Conservation (phyloP, 2,888 invertebrate species). For the Polydrusus tereticollis region DNA sequence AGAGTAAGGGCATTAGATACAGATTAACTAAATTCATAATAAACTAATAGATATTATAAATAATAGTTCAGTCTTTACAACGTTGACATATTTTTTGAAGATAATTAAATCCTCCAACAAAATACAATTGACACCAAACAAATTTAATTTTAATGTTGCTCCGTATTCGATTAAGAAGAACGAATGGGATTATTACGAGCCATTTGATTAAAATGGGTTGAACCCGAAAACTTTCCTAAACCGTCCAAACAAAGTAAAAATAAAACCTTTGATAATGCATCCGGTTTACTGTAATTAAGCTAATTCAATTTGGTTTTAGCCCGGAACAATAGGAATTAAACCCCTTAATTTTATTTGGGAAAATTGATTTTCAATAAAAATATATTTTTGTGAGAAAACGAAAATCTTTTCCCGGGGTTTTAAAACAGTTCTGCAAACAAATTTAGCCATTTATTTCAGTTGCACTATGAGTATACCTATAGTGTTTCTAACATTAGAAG, state of each 20-base stretch:
- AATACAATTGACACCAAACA: slow-evolving; percentile 22
- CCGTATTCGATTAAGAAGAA: slow-evolving; percentile 15
- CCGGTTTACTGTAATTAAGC: slow-evolving; percentile 21
- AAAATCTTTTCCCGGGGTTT: too few relatives aligned
- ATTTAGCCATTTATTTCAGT: too few relatives aligned
- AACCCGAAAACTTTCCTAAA: slow-evolving; percentile 14
- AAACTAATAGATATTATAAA: too few relatives aligned
- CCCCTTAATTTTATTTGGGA: neutral
- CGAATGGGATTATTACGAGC: slow-evolving; percentile 26
- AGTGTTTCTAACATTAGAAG: too few relatives aligned
- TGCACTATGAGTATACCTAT: too few relatives aligned
- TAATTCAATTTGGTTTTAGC: slow-evolving; percentile 1
- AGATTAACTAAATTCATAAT: too few relatives aligned
- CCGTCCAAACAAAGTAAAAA: slow-evolving; percentile 17
- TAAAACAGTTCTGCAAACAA: too few relatives aligned
- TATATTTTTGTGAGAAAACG: neutral
- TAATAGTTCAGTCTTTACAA: too few relatives aligned
- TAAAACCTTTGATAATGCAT: slow-evolving; percentile 25
- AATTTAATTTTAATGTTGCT: slow-evolving; percentile 16
- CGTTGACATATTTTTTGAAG: neutral
- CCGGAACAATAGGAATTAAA: neutral
- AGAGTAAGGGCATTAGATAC: too few relatives aligned
- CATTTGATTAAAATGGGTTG: slow-evolving; percentile 30
- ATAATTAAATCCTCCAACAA: neutral
- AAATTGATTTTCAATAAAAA: neutral